Percentiles rank a stretch among this genome's conserved stretches.
Evolutionary conservation across 2,113 vertebrate genomes (phyloP).

Genomic region (Aegotheles bennettii): DNA sequence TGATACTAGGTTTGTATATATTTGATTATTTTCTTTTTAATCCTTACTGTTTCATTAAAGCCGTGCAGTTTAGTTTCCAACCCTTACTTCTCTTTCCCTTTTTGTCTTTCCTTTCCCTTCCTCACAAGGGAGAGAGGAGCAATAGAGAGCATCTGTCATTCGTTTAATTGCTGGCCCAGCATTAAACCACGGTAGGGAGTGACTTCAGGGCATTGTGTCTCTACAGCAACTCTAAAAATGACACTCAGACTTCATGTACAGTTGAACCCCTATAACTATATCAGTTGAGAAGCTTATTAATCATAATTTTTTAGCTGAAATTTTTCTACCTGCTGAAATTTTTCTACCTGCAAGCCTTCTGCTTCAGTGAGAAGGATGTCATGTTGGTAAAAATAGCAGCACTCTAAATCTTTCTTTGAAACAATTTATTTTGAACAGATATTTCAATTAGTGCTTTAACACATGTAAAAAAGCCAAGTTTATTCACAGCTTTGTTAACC

Average conservation of each 20-base stretch:
- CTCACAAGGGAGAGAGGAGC: too few relatives aligned
- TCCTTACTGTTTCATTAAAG: too few relatives aligned
- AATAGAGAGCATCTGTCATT: too few relatives aligned
- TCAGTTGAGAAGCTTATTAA: neutral
- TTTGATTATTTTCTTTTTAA: too few relatives aligned
- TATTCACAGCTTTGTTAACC: neutral
- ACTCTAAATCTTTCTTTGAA: neutral
- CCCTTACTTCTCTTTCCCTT: too few relatives aligned
- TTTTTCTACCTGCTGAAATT: neutral
- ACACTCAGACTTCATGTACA: neutral
- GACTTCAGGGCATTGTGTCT: neutral
- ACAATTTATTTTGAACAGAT: neutral
- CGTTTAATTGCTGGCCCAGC: too few relatives aligned
- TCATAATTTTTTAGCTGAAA: neutral
- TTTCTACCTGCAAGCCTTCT: neutral
- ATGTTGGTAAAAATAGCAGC: neutral
- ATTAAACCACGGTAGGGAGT: too few relatives aligned
- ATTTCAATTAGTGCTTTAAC: constrained; percentile 10
- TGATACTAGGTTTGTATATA: too few relatives aligned
- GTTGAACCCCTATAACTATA: neutral
- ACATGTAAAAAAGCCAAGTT: neutral
- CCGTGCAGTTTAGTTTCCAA: too few relatives aligned
- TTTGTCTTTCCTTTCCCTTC: too few relatives aligned
- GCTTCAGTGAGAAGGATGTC: neutral
- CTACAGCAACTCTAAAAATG: neutral